phyloP scores from a whole-genome alignment of 2,797 vertebrate genomes.

The Hozukius guyotensis region DNA sequence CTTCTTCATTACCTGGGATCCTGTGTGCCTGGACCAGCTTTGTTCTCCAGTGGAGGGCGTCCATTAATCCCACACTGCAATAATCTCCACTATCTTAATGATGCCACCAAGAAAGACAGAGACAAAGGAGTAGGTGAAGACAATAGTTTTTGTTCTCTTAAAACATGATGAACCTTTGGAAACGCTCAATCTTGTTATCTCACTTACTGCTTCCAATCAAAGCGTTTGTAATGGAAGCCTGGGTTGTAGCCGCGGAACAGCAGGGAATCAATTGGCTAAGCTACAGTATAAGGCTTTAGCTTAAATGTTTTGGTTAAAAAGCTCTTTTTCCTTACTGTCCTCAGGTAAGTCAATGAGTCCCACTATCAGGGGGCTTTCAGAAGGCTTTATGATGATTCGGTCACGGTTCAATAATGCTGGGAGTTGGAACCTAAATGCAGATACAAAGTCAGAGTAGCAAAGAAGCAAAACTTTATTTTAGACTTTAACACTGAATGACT shows the following conservation, averaged over 20 bases:
- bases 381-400: neutral
- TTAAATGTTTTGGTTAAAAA: conserved; percentile 12
- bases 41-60: conserved; percentile 54
- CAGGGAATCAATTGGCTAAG: conserved; percentile 6
- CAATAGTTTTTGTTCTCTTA: conserved; percentile 66
- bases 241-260: neutral
- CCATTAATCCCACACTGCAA: conserved; percentile 73
- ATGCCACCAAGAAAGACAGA: conserved; percentile 57
- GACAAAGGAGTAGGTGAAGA: conserved; percentile 52
- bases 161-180: conserved; percentile 51
- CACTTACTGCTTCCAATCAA: conserved; percentile 41
- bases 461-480: neutral
- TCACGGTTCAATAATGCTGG: neutral
- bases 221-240: conserved; percentile 13
- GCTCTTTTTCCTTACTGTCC: neutral
- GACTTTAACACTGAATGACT: neutral
- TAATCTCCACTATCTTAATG: conserved; percentile 74
- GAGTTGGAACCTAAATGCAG: neutral
- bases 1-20: conserved; percentile 70
- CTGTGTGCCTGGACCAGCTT: conserved; percentile 53
- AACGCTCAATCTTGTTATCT: conserved; percentile 53
- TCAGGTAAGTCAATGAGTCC: conserved; percentile 2
- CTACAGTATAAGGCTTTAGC: neutral
- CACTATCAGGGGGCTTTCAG: neutral
- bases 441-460: neutral